Conservation (phyloP, 2,797 vertebrate genomes). For the Pelobates cultripes region DNA sequence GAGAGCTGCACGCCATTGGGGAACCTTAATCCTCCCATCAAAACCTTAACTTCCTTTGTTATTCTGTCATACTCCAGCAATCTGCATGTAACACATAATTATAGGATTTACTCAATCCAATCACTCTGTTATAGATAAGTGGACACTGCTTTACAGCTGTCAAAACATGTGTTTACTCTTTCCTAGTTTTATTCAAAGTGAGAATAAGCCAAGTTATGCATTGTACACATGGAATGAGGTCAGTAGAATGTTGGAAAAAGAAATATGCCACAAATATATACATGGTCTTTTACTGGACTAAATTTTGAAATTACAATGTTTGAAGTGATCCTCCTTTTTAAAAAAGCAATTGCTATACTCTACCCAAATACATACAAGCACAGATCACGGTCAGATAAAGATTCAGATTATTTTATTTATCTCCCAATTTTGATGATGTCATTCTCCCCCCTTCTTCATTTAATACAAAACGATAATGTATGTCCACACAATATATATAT, state of each 20-base stretch:
- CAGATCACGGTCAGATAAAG: too few relatives aligned
- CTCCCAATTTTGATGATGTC: too few relatives aligned
- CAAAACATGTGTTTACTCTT: not conserved
- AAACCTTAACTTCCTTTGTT: constrained; percentile 84
- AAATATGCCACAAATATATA: too few relatives aligned
- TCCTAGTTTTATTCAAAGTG: not conserved
- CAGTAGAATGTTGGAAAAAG: not conserved
- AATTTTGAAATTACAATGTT: too few relatives aligned
- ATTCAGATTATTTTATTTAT: too few relatives aligned
- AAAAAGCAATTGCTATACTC: too few relatives aligned
- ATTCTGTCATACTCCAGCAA: constrained; percentile 87
- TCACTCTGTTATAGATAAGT: constrained; percentile 5
- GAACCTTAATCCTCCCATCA: constrained; percentile 90
- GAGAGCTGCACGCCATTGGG: constrained; percentile 93
- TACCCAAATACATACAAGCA: too few relatives aligned
- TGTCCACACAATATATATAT: too few relatives aligned
- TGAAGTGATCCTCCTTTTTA: too few relatives aligned
- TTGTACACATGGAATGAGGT: not conserved
- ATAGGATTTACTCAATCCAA: constrained; percentile 22
- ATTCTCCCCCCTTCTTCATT: too few relatives aligned
- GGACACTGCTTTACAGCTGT: constrained; percentile 13
- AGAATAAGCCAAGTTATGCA: not conserved
- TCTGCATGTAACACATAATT: constrained; percentile 65
- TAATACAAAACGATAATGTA: too few relatives aligned
- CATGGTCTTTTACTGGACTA: too few relatives aligned